Evolutionary conservation across 2,113 vertebrate species (phyloP), one percentile per base, ranked within the genome.

Genomic region (Chamaetylas fuelleborni): DNA sequence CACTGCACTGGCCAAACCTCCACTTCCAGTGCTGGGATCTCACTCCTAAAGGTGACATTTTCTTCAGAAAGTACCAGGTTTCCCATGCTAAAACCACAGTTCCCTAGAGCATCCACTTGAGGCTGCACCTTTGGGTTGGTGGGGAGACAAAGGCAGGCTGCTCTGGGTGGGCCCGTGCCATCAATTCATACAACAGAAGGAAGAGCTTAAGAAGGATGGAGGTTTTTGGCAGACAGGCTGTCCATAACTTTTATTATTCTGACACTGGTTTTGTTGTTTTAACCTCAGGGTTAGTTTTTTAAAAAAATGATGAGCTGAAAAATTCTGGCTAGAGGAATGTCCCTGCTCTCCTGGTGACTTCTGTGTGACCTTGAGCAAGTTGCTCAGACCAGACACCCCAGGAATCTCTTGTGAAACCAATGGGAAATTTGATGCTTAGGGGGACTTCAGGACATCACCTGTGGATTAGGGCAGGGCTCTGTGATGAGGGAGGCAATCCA

Each of bases 331-430:
- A n/a, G 61, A 29, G 61, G 19, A 76, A 76, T 12, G 31, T 70
- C n/a, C 54, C n/a, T 53, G 40, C n/a, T 43, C 9, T 85, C 24
- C 40, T 47, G 17, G 14, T 79, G 56, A n/a, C 26, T 77, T 42
- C 65, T 81, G 40, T 16, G 48, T 84, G 72, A 93, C 83, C 89
- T 95, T 81, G 69, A 81, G 28, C 54, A 81, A 74, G 40, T 33
- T 64, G 45, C 31, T 84, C 6, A 26, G 24, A 36, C 23, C 34
- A 74, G 69, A 92, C 67, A 15, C 19, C 5, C 14, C 56, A 43
- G n/a, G 47, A 64, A 58, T 56, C 48, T 57, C 43, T 64, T 67
- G 47, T 78, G 73, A 73, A 92, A 86, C n/a, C 81, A 33, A 1
- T 62, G 48, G 51, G 81, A 95, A 92, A 94, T 45, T 7, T 56